Evolutionary conservation across 2,888 invertebrate genomes (phyloP).

Genomic region (Lycophotia porphyrea): DNA sequence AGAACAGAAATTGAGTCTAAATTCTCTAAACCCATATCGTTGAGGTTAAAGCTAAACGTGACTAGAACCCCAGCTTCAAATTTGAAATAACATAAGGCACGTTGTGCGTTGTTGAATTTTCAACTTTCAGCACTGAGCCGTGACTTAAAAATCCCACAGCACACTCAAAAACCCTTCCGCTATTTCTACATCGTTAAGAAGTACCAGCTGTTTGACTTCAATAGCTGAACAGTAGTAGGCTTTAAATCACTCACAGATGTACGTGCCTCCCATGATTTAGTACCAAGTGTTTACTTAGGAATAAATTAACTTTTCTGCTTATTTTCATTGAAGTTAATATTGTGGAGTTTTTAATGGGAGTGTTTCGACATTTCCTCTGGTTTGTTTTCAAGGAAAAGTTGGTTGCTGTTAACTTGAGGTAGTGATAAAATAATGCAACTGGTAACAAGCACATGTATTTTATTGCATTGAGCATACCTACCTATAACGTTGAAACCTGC

Average conservation of each 20-base stretch:
- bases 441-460: too few relatives aligned
- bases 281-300: conserved; percentile 34
- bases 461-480: too few relatives aligned
- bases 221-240: conserved; percentile 22
- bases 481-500: too few relatives aligned
- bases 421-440: background rate
- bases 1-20: conserved; percentile 1
- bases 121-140: background rate
- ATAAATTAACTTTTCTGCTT: conserved; percentile 57
- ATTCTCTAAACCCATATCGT: conserved; percentile 4
- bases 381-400: conserved; percentile 3
- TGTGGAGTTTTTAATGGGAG: conserved; percentile 27
- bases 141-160: background rate
- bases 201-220: conserved; percentile 38
- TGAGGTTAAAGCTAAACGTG: background rate
- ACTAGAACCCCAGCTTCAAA: background rate
- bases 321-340: conserved; percentile 56
- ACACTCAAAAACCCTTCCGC: background rate
- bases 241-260: conserved; percentile 48
- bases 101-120: background rate
- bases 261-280: conserved; percentile 43
- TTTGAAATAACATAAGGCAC: background rate
- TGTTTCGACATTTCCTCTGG: conserved; percentile 36
- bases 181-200: background rate
- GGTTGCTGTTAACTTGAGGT: background rate